A percentile compares a stretch with the other conserved stretches of the same genome.
These are phyloP conservation scores for Anas capensis DNA, from an alignment of 2,797 vertebrate species.

Conservation along the genomic window DNA sequence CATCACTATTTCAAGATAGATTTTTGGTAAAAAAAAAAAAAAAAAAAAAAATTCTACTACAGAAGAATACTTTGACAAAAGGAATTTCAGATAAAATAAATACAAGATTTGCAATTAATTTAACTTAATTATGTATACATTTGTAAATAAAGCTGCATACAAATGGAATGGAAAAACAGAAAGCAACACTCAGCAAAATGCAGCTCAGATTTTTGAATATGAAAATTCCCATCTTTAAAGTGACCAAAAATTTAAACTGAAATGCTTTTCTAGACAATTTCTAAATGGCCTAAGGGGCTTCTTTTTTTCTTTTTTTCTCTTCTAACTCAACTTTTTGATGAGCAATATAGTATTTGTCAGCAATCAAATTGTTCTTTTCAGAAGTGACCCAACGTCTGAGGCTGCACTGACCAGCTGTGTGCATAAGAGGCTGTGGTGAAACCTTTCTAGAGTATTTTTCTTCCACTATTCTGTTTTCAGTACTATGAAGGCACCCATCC, in stretches of 20 bases:
- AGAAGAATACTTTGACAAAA: background rate
- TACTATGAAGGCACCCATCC: background rate
- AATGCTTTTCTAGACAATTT: background rate
- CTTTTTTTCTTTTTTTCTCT: background rate
- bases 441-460: background rate
- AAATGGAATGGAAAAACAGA: background rate
- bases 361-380: background rate
- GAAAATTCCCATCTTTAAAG: background rate
- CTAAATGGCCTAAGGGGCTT: background rate
- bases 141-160: background rate
- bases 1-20: background rate
- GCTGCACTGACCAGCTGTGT: accelerated
- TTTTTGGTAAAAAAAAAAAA: background rate
- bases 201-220: background rate
- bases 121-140: background rate
- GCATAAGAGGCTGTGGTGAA: background rate
- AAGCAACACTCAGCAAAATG: background rate
- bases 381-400: background rate
- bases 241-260: background rate
- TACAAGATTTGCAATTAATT: background rate
- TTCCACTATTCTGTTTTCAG: background rate
- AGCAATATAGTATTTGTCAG: background rate
- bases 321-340: background rate
- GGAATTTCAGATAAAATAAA: background rate
- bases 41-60: background rate